A percentile compares a stretch with the other conserved stretches of the same genome.
Conservation (phyloP, 2,113 vertebrate genomes). For the Hippopotamus amphibius region DNA sequence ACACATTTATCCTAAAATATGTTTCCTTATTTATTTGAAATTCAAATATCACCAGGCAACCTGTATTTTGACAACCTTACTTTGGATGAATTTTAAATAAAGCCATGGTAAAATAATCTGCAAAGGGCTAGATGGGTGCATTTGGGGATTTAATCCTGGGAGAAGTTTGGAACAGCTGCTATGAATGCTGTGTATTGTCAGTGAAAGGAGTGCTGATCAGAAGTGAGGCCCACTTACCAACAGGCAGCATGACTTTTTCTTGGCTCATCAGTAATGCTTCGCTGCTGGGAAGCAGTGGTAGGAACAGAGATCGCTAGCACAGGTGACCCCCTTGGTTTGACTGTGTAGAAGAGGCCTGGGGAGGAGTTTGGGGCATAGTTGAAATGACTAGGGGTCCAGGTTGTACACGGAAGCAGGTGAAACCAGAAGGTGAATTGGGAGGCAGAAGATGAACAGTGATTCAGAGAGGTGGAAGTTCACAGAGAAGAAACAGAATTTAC, state of each 20-base stretch:
- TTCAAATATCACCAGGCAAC: not conserved
- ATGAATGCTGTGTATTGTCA: not conserved
- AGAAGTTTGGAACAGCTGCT: slow-evolving; percentile 8
- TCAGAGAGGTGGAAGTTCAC: not conserved
- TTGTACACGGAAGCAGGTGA: not conserved
- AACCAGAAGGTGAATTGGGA: slow-evolving; percentile 16
- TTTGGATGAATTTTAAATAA: slow-evolving; percentile 64
- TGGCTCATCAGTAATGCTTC: not conserved
- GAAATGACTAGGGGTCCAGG: not conserved
- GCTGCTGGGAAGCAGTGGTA: not conserved
- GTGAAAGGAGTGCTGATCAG: not conserved
- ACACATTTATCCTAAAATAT: slow-evolving; percentile 6
- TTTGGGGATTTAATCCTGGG: slow-evolving; percentile 33
- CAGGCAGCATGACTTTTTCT: not conserved
- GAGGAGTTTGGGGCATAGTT: not conserved
- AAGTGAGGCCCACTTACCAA: not conserved
- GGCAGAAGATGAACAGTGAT: not conserved
- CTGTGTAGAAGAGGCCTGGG: not conserved
- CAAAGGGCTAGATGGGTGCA: not conserved
- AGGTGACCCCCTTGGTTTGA: not conserved
- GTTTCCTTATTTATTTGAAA: slow-evolving; percentile 58
- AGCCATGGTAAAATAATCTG: slow-evolving; percentile 5
- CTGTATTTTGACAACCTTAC: slow-evolving; percentile 40
- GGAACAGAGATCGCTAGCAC: not conserved
- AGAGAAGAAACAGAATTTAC: slow-evolving; percentile 11